These are phyloP conservation scores for Drosophila simulans DNA, from an alignment of 1,140 invertebrate genomes.

Conservation along the genomic window DNA sequence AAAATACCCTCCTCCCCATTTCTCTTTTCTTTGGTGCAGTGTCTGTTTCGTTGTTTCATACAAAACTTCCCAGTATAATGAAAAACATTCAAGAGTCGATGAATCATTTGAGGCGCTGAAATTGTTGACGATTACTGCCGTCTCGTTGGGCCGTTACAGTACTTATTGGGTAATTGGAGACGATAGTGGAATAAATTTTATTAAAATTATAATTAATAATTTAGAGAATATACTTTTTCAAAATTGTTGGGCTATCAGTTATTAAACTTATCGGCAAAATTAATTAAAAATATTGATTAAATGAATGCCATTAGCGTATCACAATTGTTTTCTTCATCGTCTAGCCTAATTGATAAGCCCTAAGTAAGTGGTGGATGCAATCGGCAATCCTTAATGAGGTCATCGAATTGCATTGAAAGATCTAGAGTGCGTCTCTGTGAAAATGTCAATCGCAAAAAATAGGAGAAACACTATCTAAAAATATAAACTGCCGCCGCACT, in stretches of 20 bases:
- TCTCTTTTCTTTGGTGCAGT: constrained; percentile 20
- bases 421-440: constrained; percentile 8
- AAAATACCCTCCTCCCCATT: neutral
- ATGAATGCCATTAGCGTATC: neutral
- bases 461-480: constrained; percentile 51
- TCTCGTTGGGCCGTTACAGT: constrained; percentile 17
- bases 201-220: neutral
- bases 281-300: no score
- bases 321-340: neutral
- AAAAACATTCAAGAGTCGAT: constrained; percentile 35
- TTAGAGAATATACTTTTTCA: neutral
- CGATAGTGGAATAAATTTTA: neutral
- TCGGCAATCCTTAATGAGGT: constrained; percentile 26
- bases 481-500: constrained; percentile 31
- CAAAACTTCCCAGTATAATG: constrained; percentile 53
- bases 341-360: neutral
- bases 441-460: constrained; percentile 79
- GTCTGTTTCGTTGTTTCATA: constrained; percentile 59
- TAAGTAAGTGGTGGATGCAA: neutral
- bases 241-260: neutral
- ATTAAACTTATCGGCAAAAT: neutral
- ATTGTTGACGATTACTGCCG: constrained; percentile 28
- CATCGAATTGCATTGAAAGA: constrained; percentile 17
- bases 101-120: constrained; percentile 38
- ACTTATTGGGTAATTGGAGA: constrained; percentile 17